phyloP scores from a whole-genome alignment of 2,113 vertebrate species.

The Acinonyx jubatus region DNA sequence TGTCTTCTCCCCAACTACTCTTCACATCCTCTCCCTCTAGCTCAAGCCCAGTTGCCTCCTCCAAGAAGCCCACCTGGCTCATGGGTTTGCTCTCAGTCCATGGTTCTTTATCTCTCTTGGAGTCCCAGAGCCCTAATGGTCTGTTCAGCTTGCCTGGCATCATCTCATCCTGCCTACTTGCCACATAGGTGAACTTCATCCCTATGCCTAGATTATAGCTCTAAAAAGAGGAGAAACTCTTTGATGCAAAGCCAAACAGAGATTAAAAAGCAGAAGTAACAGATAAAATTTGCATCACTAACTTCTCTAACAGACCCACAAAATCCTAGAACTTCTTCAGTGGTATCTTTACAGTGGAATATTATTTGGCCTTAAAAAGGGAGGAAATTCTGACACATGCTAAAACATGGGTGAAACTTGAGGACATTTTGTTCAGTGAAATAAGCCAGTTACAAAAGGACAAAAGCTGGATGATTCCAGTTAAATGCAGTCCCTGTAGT shows the following conservation, averaged over 20 bases:
- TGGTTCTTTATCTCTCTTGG: not conserved
- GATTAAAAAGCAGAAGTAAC: not conserved
- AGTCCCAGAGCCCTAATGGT: not conserved
- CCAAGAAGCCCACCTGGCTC: not conserved
- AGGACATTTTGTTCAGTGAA: not conserved
- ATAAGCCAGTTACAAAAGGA: not conserved
- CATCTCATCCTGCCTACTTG: not conserved
- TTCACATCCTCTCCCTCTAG: not conserved
- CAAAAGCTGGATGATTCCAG: not conserved
- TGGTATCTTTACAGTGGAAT: too few relatives aligned
- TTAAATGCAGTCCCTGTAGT: not conserved
- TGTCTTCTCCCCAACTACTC: too few relatives aligned
- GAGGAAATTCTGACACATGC: too few relatives aligned
- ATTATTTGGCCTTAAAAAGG: not conserved
- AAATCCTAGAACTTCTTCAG: not conserved
- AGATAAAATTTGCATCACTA: not conserved
- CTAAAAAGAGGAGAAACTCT: not conserved
- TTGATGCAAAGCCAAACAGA: not conserved
- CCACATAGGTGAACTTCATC: not conserved
- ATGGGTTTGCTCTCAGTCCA: not conserved
- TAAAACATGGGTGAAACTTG: not conserved
- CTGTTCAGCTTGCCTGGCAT: not conserved
- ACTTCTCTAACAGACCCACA: not conserved
- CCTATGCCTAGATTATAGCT: not conserved
- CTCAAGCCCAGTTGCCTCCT: not conserved